Evolutionary conservation across 2,797 vertebrate species (phyloP), one percentile per base, ranked within the genome.

Genomic region (Ctenopoma kingsleyae): DNA sequence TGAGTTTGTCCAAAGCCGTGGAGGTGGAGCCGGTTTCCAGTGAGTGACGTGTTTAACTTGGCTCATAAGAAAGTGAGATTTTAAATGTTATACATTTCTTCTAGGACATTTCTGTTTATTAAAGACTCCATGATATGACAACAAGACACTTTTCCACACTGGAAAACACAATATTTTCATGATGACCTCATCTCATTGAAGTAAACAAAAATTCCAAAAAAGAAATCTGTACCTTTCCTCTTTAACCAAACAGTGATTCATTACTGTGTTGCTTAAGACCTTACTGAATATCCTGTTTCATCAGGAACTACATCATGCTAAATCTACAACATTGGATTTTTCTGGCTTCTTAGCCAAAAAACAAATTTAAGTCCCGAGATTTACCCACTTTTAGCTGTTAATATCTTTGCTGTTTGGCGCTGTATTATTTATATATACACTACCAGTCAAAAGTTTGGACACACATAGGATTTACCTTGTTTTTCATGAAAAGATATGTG

Each of bases 1-100:
- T 86, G 52, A 67, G 40, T 55, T 78, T 93, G 46, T 64, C 87
- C 8, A 84, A 83, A 60, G 4, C 62, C 27, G 49, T 70, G 81
- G 80, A 91, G 52, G 85, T 82, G 60, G 85, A 89, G 36, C 23
- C 82, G 12, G 72, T 88, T 54, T 75, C 87, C 36, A 88, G 92
- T 92, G 72, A 93, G 93, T 91, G 52, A 78, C 35, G 32, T 1
- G 0, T 53, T 67, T 16, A 19, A 44, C 5, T 62, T 38, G 5
- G 30, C 20, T 61, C 13, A 60, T 12, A 8, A 58, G 30, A 59
- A 48, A 48, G 19, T 32, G 3, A 54, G 12, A 12, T 27, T 10
- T 49, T 2, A 54, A n/a, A 27, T 46, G 8, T 55, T 5, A 15
- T 1, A 6, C 2, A 12, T 60, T 20, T 19, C 3, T 43, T 20